Conservation (phyloP, 2,888 invertebrate species). For the Epirrhoe alternata region DNA sequence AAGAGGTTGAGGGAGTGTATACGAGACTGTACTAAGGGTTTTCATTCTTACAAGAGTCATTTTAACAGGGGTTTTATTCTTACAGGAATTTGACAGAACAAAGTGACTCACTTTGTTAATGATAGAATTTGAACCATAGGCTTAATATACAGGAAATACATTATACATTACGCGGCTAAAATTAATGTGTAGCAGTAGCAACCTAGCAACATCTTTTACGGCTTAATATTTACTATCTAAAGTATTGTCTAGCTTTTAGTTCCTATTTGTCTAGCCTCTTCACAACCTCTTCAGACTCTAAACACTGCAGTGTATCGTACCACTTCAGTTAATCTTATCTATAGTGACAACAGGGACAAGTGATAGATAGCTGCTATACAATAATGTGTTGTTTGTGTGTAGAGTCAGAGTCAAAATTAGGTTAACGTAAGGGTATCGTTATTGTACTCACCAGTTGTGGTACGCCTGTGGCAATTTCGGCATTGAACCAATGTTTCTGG, state of each 20-base stretch:
- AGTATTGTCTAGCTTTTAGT: not conserved
- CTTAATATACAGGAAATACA: too few relatives aligned
- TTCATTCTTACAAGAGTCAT: too few relatives aligned
- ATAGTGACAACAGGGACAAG: slow-evolving; percentile 10
- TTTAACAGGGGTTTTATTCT: too few relatives aligned
- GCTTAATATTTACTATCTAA: not conserved
- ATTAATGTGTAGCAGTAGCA: too few relatives aligned
- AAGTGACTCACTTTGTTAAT: too few relatives aligned
- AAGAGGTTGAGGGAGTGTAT: too few relatives aligned
- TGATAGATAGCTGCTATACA: slow-evolving; percentile 11
- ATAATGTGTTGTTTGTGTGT: not conserved
- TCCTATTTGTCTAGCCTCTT: slow-evolving; percentile 6
- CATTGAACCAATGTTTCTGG: too few relatives aligned
- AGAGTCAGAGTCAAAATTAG: not conserved
- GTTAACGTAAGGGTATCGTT: not conserved
- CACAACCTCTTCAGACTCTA: not conserved
- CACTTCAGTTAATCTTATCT: slow-evolving; percentile 16
- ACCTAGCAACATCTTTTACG: not conserved
- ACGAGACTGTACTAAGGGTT: too few relatives aligned
- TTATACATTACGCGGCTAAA: too few relatives aligned
- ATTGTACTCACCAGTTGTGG: not conserved
- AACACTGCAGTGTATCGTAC: slow-evolving; percentile 3
- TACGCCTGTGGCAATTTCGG: too few relatives aligned
- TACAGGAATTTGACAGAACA: too few relatives aligned
- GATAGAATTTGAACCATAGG: too few relatives aligned